Evolutionary conservation across 1,140 invertebrate species (phyloP), one percentile per base, ranked within the genome.

Genomic region (Zophobas atratus): DNA sequence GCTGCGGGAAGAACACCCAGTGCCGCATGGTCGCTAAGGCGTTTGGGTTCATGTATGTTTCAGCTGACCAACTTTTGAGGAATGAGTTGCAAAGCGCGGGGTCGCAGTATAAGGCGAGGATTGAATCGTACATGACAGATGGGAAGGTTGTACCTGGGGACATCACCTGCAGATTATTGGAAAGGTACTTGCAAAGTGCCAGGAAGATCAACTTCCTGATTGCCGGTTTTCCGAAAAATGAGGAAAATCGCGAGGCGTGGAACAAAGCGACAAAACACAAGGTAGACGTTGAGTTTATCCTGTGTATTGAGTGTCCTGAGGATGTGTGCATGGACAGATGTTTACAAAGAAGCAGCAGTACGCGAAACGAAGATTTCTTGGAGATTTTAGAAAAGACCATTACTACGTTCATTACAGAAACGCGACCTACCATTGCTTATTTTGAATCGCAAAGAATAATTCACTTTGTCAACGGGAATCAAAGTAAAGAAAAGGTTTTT

Each of bases 141-240:
- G 98, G 98, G 8, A 93, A 92, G 49, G 99, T 99, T 81, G 98
- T 99, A 0, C 98, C 98, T 20, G 98, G 99, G 0, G 96, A 96
- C 88, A 97, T 99, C 75, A 99, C 98, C 34, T 99, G 98, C 86
- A 93, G 92, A 53, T 90, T 99, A 2, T 86, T 99, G 20, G 93
- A 96, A 83, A 92, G 93, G 75, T 94, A 94, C 0, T 98, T 97
- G 95, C 86, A 90, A 74, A 85, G 89, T 56, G 88, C 91, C 8
- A 89, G 88, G 1, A 89, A 92, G 8, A 88, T 91, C n/a, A 92
- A 93, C 41, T 99, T 99, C 86, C 88, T 99, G 0, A 94, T 99
- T 81, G 98, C 99, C 88, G 98, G 98, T 4, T 99, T 99, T 87
- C 98, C 98, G 38, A 89, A 98, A 20, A 99, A 99, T 87, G 90